Conservation (phyloP, 92 coral and sea anemone species). For the Paragorgia papillata region DNA sequence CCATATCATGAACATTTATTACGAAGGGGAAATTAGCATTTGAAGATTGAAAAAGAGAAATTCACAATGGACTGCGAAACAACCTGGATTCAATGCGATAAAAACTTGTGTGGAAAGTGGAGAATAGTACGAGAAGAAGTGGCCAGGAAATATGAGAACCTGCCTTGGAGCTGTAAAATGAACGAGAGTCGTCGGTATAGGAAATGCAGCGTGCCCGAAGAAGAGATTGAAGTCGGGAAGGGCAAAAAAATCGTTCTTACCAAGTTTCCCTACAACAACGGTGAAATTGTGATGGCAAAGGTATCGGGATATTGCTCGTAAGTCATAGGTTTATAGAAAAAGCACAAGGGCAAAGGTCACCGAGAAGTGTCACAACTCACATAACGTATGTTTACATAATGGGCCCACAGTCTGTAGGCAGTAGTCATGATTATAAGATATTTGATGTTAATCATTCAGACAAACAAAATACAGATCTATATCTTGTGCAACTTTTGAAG, state of each 20-base stretch:
- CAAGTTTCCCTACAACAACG: slow-evolving; percentile 85
- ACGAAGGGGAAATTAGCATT: neutral
- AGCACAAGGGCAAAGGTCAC: too few relatives aligned
- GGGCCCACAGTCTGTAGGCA: too few relatives aligned
- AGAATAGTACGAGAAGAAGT: slow-evolving; percentile 78
- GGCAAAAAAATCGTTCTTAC: slow-evolving; percentile 79
- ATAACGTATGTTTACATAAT: too few relatives aligned
- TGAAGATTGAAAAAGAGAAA: neutral
- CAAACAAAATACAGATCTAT: too few relatives aligned
- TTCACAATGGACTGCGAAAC: slow-evolving; percentile 25
- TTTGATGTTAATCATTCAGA: too few relatives aligned
- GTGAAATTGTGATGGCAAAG: slow-evolving; percentile 89
- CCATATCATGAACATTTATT: neutral
- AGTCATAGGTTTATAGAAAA: slow-evolving; percentile 35
- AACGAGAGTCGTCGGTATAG: slow-evolving; percentile 66
- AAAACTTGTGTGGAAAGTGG: slow-evolving; percentile 81
- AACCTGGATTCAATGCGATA: slow-evolving; percentile 94
- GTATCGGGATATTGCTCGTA: slow-evolving; percentile 89
- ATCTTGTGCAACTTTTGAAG: too few relatives aligned
- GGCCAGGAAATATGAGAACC: slow-evolving; percentile 64
- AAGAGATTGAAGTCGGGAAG: slow-evolving; percentile 40
- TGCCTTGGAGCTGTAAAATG: slow-evolving; percentile 89
- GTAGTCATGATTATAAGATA: too few relatives aligned
- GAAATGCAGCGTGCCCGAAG: slow-evolving; percentile 75
- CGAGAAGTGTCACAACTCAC: neutral